Evolutionary conservation across 2,888 invertebrate genomes (phyloP).

Genomic region (Oxycera nigricornis): DNA sequence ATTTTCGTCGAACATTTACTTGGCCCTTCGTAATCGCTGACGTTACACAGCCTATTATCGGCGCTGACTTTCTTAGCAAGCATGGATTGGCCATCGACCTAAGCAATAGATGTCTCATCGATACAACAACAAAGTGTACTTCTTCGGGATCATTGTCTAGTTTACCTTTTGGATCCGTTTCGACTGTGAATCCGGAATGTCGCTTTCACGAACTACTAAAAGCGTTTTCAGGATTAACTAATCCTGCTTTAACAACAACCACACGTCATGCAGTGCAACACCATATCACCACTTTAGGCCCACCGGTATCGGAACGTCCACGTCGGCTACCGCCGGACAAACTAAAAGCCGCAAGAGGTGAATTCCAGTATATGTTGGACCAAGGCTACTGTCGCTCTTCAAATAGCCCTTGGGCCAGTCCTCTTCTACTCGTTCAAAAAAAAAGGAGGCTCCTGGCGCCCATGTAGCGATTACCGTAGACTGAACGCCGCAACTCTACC

Average conservation of each 20-base stretch:
- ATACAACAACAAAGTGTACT: no score
- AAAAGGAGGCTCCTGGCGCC: neutral
- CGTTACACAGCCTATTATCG: no score
- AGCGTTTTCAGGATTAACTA: neutral
- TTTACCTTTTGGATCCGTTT: no score
- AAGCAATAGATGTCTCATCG: no score
- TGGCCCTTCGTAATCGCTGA: no score
- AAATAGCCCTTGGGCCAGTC: constrained; percentile 19
- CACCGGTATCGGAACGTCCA: constrained; percentile 29
- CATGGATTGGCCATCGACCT: no score
- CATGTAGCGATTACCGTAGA: constrained; percentile 3
- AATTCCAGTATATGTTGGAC: constrained; percentile 38
- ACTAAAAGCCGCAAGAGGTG: constrained; percentile 36
- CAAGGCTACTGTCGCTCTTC: constrained; percentile 40
- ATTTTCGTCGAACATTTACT: no score
- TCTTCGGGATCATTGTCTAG: no score
- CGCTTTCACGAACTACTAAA: neutral
- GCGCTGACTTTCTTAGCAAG: no score
- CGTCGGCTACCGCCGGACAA: constrained; percentile 32
- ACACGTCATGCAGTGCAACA: constrained; percentile 26
- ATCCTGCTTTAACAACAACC: neutral
- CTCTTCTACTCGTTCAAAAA: constrained; percentile 22
- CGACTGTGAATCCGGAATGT: no score
- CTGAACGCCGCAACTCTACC: neutral
- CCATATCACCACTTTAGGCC: constrained; percentile 41